Evolutionary conservation across 2,888 invertebrate genomes (phyloP), one percentile per base, ranked within the genome.

Genomic region (Melieria crassipennis): DNA sequence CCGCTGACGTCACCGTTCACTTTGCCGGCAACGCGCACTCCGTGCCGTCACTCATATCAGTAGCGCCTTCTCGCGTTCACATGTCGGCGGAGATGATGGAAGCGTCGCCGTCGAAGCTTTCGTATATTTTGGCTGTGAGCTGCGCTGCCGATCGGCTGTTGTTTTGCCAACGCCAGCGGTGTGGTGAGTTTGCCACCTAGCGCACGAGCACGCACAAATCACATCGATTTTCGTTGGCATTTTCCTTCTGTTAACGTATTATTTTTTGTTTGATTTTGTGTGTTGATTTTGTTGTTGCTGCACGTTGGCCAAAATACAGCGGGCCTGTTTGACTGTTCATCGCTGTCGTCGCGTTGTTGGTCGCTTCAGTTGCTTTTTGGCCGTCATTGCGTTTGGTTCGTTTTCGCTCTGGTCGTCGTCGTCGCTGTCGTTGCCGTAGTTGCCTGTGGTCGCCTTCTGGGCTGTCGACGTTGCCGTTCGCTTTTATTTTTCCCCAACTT

Each of bases 1-100:
- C 30, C 11, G 48, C 69, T 72, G 70, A 73, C 73, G 73, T 73
- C 73, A 68, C 61, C 48, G 70, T 58, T 56, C 10, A 45, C 73
- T 67, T 73, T 55, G 68, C 73, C 70, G 73, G 70, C 56, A 13
- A 64, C 55, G 68, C 16, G n/a, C 30, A 30, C 30, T 30, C 30
- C 3, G 30, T 30, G 30, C 30, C 30, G 30, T 30, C 30, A 30
- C 30, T 30, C 30, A 30, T 30, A 30, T 30, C 30, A 48, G 61
- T 60, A 52, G 55, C 46, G 16, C 52, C 13, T 16, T 63, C 7
- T 63, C 46, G 5, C 4, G 1, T 9, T 30, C 11, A 5, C 7
- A 7, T 50, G 43, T 6, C 60, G 52, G 11, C 10, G 16, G 43
- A 9, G 47, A 50, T 16, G 50, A 63, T n/a, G 6, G 13, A 4